These are phyloP conservation scores for Hippoglossus stenolepis DNA, from an alignment of 2,113 vertebrate species.

Conservation along the genomic window DNA sequence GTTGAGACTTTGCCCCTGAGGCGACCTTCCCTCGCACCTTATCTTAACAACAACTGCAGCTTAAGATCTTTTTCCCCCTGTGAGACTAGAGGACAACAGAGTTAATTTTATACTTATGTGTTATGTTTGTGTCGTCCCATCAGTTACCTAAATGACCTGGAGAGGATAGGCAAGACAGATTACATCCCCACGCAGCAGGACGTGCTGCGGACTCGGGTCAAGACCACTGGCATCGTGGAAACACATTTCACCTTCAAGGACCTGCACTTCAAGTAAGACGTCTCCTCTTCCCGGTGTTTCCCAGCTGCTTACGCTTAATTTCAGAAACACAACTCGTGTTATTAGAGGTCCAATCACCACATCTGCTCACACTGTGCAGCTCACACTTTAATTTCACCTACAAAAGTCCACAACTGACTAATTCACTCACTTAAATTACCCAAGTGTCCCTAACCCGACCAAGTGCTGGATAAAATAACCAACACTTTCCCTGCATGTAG, in stretches of 20 bases:
- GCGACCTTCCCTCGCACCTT: conserved; percentile 2
- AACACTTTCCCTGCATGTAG: not conserved
- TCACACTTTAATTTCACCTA: not conserved
- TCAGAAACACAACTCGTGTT: too few relatives aligned
- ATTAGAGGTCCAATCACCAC: too few relatives aligned
- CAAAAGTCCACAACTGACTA: not conserved
- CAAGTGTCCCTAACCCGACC: not conserved
- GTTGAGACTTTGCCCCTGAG: conserved; percentile 4
- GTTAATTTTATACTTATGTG: not conserved
- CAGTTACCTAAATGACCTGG: conserved; percentile 89
- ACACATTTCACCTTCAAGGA: conserved; percentile 99
- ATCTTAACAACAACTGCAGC: not conserved
- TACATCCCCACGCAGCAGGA: conserved; percentile 98
- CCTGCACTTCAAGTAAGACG: conserved; percentile 96
- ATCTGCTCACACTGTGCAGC: not conserved
- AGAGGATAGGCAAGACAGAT: conserved; percentile 90
- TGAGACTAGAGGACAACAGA: too few relatives aligned
- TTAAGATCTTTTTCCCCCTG: not conserved
- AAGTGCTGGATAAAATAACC: too few relatives aligned
- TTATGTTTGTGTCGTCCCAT: conserved; percentile 33
- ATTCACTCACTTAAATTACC: not conserved
- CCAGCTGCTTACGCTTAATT: not conserved
- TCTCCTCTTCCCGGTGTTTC: not conserved
- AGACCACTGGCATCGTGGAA: conserved; percentile 98
- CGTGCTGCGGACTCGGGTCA: conserved; percentile 95